Evolutionary conservation across 2,888 invertebrate genomes (phyloP).

Genomic region (Ganaspis brasiliensis): DNA sequence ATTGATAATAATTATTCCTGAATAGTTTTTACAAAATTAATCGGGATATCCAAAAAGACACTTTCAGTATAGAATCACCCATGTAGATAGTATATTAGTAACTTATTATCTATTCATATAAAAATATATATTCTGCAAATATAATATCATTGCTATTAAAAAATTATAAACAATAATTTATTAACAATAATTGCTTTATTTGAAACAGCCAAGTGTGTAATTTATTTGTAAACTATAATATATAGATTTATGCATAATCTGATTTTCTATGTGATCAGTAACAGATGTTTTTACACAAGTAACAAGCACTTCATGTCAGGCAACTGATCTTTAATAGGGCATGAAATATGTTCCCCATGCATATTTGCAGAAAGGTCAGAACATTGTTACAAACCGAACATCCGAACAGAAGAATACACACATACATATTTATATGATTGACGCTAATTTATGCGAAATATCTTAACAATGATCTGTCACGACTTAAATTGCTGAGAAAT

Average conservation of each 20-base stretch:
- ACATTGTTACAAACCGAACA: slow-evolving; percentile 33
- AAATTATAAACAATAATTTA: too few species aligned
- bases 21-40: too few species aligned
- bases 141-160: too few species aligned
- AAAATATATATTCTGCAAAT: too few species aligned
- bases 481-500: slow-evolving; percentile 34
- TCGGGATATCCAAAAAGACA: too few species aligned
- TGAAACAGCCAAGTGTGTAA: not conserved
- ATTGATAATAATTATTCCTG: too few species aligned
- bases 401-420: not conserved
- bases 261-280: not conserved
- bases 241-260: not conserved
- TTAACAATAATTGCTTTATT: not conserved
- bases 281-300: slow-evolving; percentile 21
- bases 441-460: slow-evolving; percentile 35
- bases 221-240: not conserved
- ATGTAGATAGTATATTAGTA: too few species aligned
- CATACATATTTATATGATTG: slow-evolving; percentile 19
- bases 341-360: slow-evolving; percentile 34
- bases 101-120: too few species aligned
- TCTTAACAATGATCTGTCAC: slow-evolving; percentile 38
- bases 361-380: slow-evolving; percentile 39
- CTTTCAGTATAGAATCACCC: too few species aligned
- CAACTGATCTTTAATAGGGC: slow-evolving; percentile 21
- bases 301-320: slow-evolving; percentile 8